Percentiles rank a stretch among this genome's conserved stretches.
Evolutionary conservation across 2,113 vertebrate genomes (phyloP).

Genomic region (Pelecanus crispus): DNA sequence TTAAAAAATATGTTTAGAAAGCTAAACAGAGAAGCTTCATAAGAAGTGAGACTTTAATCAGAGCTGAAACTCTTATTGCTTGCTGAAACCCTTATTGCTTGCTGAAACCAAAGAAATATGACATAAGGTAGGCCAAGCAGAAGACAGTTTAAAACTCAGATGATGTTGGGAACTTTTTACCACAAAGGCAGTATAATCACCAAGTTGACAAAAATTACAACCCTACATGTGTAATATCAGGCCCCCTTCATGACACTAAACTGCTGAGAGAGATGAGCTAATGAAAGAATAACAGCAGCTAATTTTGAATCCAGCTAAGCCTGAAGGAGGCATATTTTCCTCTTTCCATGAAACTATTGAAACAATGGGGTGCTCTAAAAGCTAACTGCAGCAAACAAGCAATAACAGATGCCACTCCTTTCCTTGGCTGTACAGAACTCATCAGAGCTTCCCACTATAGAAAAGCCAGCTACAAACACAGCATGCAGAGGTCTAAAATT

Average conservation of each 20-base stretch:
- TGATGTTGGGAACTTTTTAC: background rate
- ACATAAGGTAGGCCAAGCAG: background rate
- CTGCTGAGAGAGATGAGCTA: background rate
- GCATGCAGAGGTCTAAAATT: background rate
- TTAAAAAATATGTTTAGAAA: background rate
- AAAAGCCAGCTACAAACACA: background rate
- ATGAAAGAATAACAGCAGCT: background rate
- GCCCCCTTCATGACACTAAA: background rate
- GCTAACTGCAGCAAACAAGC: background rate
- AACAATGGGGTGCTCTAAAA: background rate
- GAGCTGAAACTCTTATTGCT: background rate
- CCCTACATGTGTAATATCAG: background rate
- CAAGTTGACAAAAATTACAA: background rate
- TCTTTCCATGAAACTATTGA: background rate
- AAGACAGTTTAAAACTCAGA: background rate
- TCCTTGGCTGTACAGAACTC: background rate
- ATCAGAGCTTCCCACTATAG: background rate
- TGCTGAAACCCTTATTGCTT: background rate
- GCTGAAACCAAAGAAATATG: background rate
- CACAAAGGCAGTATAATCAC: background rate
- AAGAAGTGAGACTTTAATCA: background rate
- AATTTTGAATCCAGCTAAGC: slow-evolving; percentile 11
- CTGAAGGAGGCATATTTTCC: slow-evolving; percentile 11
- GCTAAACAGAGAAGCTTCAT: background rate
- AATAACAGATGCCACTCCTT: background rate